Evolutionary conservation across 2,797 vertebrate genomes (phyloP).

Genomic region (Sciurus carolinensis): DNA sequence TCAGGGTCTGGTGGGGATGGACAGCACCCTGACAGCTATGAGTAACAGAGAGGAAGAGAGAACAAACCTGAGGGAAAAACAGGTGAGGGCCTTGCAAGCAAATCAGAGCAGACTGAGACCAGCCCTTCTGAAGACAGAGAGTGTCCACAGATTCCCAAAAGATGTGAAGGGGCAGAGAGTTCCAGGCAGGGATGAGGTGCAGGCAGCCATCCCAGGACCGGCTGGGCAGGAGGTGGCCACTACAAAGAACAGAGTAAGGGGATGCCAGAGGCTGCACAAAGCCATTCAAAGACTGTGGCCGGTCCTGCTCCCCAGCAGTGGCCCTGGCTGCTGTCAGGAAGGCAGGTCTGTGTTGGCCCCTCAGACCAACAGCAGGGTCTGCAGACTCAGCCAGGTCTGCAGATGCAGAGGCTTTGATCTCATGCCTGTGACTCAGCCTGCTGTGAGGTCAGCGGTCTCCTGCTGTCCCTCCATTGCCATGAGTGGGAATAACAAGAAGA

Average conservation of each 20-base stretch:
- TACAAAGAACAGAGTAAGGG: neutral
- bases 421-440: neutral
- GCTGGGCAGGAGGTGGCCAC: neutral
- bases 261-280: neutral
- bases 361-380: neutral
- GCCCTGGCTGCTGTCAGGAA: neutral
- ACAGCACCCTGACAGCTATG: neutral
- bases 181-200: neutral
- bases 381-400: neutral
- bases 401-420: neutral
- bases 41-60: neutral
- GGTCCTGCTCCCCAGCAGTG: neutral
- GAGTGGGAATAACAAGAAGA: neutral
- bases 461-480: neutral
- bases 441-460: neutral
- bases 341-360: neutral
- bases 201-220: neutral
- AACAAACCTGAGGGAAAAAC: neutral
- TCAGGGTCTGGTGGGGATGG: neutral
- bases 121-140: neutral
- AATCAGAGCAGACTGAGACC: rapidly evolving
- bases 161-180: neutral
- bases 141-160: no score
- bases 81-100: rapidly evolving
- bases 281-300: neutral